A percentile compares a stretch with the other conserved stretches of the same genome.
These are phyloP conservation scores for Dendrolimus kikuchii DNA, from an alignment of 1,140 invertebrate genomes.

Conservation along the genomic window DNA sequence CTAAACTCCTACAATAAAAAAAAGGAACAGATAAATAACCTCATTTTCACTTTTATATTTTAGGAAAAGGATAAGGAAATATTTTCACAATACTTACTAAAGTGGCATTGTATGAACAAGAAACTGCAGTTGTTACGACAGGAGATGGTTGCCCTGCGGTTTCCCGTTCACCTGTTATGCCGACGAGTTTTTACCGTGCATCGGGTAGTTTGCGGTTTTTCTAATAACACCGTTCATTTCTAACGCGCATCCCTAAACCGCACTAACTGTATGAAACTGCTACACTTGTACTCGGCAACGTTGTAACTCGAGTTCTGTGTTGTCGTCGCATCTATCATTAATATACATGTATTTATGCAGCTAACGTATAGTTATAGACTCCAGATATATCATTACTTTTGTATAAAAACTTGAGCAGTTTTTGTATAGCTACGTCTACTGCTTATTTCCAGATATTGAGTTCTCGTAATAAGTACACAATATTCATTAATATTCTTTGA, in stretches of 20 bases:
- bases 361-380: slow-evolving; percentile 12
- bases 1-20: too few relatives aligned
- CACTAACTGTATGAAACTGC: slow-evolving; percentile 43
- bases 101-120: too few relatives aligned
- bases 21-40: too few relatives aligned
- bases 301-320: slow-evolving; percentile 20
- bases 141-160: slow-evolving; percentile 1
- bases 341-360: slow-evolving; percentile 16
- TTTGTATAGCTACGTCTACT: slow-evolving; percentile 1
- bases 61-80: too few relatives aligned
- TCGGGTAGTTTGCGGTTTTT: slow-evolving; percentile 33
- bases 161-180: slow-evolving; percentile 31
- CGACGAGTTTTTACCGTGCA: slow-evolving; percentile 30
- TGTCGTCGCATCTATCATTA: slow-evolving; percentile 37
- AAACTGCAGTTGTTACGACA: too few relatives aligned
- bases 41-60: too few relatives aligned
- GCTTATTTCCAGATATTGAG: slow-evolving; percentile 6
- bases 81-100: too few relatives aligned
- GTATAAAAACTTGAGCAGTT: not conserved
- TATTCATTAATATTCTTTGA: too few relatives aligned
- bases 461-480: too few relatives aligned
- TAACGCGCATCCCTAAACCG: slow-evolving; percentile 33
- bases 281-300: slow-evolving; percentile 20
- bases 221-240: slow-evolving; percentile 31
- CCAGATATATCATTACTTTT: slow-evolving; percentile 27